Evolutionary conservation across 2,113 vertebrate species (phyloP).

Genomic region (Corapipo altera): DNA sequence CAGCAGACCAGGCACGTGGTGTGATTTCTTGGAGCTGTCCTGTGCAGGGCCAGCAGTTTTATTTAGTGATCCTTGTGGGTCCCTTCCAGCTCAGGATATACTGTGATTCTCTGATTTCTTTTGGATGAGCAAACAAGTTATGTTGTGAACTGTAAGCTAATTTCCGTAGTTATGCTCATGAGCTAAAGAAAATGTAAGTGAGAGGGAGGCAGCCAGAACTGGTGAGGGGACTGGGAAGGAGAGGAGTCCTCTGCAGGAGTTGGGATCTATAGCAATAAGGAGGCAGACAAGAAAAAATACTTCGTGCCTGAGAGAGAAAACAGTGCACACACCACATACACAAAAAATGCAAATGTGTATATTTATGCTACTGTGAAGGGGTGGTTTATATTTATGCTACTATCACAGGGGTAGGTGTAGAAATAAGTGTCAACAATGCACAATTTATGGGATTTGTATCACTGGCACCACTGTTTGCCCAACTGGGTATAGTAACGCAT

Average conservation of each 20-base stretch:
- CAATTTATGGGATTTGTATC: background rate
- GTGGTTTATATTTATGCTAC: background rate
- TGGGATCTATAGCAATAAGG: background rate
- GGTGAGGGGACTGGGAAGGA: background rate
- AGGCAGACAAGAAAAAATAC: background rate
- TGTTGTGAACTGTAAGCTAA: background rate
- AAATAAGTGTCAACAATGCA: background rate
- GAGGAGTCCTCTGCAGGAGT: background rate
- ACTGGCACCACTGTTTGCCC: background rate
- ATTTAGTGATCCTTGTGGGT: background rate
- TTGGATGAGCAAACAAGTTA: background rate
- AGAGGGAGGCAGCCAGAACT: background rate
- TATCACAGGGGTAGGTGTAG: background rate
- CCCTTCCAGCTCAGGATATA: background rate
- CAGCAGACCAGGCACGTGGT: background rate
- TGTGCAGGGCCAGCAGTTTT: background rate
- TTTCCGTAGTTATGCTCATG: background rate
- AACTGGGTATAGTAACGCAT: background rate
- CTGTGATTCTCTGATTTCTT: background rate
- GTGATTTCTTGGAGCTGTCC: background rate
- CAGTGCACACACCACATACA: rapidly evolving
- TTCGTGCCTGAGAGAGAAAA: background rate
- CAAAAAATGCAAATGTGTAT: background rate
- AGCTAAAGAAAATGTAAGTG: background rate
- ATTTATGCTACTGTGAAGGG: background rate